Percentiles rank a stretch among this genome's conserved stretches.
Conservation (phyloP, 2,888 invertebrate genomes). For the Scelioninae gen. 2 region DNA sequence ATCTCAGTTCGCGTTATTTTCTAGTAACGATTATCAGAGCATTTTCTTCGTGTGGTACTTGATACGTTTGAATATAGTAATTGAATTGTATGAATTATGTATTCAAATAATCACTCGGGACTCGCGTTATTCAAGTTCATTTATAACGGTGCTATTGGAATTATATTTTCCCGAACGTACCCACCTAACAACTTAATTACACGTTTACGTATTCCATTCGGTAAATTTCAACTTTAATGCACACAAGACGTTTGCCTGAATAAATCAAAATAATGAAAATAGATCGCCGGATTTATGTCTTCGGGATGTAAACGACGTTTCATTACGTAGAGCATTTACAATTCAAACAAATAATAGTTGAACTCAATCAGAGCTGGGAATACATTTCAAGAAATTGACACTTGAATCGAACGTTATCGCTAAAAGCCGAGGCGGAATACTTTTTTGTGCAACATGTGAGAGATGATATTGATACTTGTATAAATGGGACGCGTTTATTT, state of each 20-base stretch:
- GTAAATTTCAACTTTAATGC: slow-evolving; percentile 39
- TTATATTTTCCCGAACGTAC: slow-evolving; percentile 22
- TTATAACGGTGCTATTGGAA: slow-evolving; percentile 38
- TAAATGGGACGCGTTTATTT: slow-evolving; percentile 6
- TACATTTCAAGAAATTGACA: slow-evolving; percentile 21
- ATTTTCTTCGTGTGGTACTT: no score
- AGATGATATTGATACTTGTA: slow-evolving; percentile 1
- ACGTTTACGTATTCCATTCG: slow-evolving; percentile 38
- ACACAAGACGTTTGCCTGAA: slow-evolving; percentile 29
- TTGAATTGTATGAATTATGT: slow-evolving; percentile 26
- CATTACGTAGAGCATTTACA: slow-evolving; percentile 12
- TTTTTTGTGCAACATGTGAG: slow-evolving; percentile 5
- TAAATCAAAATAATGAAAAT: slow-evolving; percentile 38
- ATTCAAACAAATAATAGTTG: slow-evolving; percentile 36
- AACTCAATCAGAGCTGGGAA: slow-evolving; percentile 13
- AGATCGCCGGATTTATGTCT: slow-evolving; percentile 20
- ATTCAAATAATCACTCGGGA: slow-evolving; percentile 19
- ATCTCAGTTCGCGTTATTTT: no score
- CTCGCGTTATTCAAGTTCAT: slow-evolving; percentile 39
- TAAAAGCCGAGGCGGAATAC: slow-evolving; percentile 8
- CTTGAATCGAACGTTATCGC: slow-evolving; percentile 16
- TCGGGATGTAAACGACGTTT: slow-evolving; percentile 16
- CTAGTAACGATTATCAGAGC: no score
- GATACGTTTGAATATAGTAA: not conserved
- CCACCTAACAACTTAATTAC: slow-evolving; percentile 35